Evolutionary conservation across 2,113 vertebrate genomes (phyloP).

Genomic region (Mirounga angustirostris): DNA sequence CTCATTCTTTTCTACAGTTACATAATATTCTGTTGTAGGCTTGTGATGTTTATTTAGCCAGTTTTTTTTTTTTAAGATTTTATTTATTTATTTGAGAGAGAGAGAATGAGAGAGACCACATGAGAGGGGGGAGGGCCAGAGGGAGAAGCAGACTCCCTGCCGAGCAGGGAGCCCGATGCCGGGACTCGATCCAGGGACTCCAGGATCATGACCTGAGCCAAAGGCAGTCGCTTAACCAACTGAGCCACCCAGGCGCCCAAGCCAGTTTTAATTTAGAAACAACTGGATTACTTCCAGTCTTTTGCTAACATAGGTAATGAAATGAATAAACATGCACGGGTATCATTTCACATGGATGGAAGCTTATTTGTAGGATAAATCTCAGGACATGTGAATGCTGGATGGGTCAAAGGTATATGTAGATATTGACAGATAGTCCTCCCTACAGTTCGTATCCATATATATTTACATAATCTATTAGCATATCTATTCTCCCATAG

Average conservation of each 20-base stretch:
- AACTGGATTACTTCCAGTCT: background rate
- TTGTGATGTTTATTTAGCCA: background rate
- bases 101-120: too few species aligned
- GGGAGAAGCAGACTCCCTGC: too few species aligned
- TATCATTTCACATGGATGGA: background rate
- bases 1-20: background rate
- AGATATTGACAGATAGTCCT: background rate
- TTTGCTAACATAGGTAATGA: background rate
- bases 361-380: background rate
- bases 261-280: background rate
- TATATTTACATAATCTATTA: background rate
- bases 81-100: too few species aligned
- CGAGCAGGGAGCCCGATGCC: too few species aligned
- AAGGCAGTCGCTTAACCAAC: too few species aligned
- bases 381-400: background rate
- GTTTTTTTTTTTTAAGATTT: background rate
- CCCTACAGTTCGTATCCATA: background rate
- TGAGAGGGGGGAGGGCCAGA: too few species aligned
- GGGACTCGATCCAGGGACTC: too few species aligned
- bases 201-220: too few species aligned
- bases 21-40: background rate
- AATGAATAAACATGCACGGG: background rate
- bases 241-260: background rate
- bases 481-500: background rate
- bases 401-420: background rate